Conservation (phyloP, 2,888 invertebrate species). For the Mamestra brassicae region DNA sequence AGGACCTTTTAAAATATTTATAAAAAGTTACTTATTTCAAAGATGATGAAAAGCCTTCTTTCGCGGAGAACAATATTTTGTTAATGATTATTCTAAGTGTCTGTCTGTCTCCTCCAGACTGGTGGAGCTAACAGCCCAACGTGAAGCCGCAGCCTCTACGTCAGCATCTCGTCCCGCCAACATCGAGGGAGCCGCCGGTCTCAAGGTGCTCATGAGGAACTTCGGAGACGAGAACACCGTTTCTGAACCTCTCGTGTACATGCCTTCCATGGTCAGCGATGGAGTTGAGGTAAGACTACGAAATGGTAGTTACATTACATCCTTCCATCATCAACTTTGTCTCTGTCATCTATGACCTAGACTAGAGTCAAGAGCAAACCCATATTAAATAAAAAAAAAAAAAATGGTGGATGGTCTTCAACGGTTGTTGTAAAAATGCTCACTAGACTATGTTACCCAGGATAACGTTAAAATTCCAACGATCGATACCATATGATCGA, state of each 20-base stretch:
- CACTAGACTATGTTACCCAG: too few species aligned
- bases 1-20: too few species aligned
- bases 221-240: constrained; percentile 91
- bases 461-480: too few species aligned
- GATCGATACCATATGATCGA: too few species aligned
- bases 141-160: constrained; percentile 85
- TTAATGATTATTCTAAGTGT: not conserved
- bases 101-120: constrained; percentile 74
- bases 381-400: too few species aligned
- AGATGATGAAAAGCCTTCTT: too few species aligned
- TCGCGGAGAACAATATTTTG: too few species aligned
- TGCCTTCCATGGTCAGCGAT: constrained; percentile 89
- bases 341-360: too few species aligned
- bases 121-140: constrained; percentile 89
- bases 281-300: constrained; percentile 82
- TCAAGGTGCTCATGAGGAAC: constrained; percentile 91
- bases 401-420: not conserved
- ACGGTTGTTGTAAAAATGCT: not conserved
- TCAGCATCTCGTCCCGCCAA: constrained; percentile 71
- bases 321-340: too few species aligned
- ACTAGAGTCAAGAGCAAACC: too few species aligned
- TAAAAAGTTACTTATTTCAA: too few species aligned
- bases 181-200: constrained; percentile 81
- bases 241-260: constrained; percentile 88
- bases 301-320: too few species aligned